phyloP scores from a whole-genome alignment of 2,797 vertebrate species.

The Peromyscus nudipes region DNA sequence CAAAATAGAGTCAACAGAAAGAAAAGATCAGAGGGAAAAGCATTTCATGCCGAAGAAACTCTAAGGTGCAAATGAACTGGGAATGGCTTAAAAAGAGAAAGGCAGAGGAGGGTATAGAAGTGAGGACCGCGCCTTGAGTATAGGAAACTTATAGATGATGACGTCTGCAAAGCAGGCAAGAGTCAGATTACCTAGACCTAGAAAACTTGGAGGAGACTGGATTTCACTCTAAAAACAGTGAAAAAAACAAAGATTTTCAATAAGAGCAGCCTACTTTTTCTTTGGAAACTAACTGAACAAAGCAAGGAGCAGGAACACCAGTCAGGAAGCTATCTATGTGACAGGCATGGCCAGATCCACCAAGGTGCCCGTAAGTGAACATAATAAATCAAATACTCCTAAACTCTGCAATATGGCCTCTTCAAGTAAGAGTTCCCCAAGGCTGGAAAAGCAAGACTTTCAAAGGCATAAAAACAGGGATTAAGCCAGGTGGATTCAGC shows the following conservation, averaged over 20 bases:
- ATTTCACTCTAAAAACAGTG: constrained; percentile 3
- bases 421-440: background rate
- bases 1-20: constrained; percentile 22
- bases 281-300: background rate
- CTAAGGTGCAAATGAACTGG: constrained; percentile 15
- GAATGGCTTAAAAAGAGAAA: background rate
- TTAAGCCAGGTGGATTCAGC: background rate
- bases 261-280: background rate
- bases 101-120: background rate
- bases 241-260: constrained; percentile 10
- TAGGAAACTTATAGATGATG: background rate
- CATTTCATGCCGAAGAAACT: constrained; percentile 35
- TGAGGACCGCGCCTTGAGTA: background rate
- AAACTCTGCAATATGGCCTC: background rate
- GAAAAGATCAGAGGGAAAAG: background rate
- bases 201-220: background rate
- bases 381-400: background rate
- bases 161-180: background rate
- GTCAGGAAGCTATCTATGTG: background rate
- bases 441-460: background rate
- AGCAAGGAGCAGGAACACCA: background rate
- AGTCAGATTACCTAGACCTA: background rate
- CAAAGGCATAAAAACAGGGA: background rate
- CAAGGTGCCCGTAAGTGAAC: background rate
- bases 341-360: background rate